Evolutionary conservation across 2,888 invertebrate genomes (phyloP).

Genomic region (Lamellibrachia satsuma): DNA sequence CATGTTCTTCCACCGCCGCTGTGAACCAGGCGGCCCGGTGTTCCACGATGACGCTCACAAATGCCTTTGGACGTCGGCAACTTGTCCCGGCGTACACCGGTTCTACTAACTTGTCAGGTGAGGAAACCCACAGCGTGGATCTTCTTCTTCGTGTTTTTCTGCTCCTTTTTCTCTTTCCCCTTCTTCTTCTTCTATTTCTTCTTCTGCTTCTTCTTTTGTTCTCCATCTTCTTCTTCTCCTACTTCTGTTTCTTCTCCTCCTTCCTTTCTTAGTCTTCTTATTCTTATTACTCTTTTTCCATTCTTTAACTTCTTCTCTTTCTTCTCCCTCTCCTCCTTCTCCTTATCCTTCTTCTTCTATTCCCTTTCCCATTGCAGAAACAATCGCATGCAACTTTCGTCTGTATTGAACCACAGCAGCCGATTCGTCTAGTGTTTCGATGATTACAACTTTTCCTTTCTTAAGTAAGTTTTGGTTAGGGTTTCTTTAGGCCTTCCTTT

Average conservation of each 20-base stretch:
- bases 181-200: neutral
- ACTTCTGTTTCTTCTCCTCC: too few relatives aligned
- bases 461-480: too few relatives aligned
- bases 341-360: too few relatives aligned
- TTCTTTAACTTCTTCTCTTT: neutral
- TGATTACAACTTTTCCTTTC: too few relatives aligned
- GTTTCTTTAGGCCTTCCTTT: too few relatives aligned
- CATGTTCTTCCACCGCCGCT: constrained; percentile 13
- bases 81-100: neutral
- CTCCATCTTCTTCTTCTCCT: too few relatives aligned
- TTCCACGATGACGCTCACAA: neutral
- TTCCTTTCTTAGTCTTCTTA: neutral
- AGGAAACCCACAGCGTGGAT: neutral
- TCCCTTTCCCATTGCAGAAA: too few relatives aligned
- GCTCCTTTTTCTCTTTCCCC: neutral
- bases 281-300: neutral
- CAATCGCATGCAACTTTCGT: too few relatives aligned
- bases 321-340: neutral
- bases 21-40: neutral
- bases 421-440: too few relatives aligned
- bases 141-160: neutral
- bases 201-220: too few relatives aligned
- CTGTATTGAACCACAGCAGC: too few relatives aligned
- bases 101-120: neutral
- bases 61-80: neutral